Evolutionary conservation across 2,888 invertebrate genomes (phyloP).

Genomic region (Rotaria macrura): DNA sequence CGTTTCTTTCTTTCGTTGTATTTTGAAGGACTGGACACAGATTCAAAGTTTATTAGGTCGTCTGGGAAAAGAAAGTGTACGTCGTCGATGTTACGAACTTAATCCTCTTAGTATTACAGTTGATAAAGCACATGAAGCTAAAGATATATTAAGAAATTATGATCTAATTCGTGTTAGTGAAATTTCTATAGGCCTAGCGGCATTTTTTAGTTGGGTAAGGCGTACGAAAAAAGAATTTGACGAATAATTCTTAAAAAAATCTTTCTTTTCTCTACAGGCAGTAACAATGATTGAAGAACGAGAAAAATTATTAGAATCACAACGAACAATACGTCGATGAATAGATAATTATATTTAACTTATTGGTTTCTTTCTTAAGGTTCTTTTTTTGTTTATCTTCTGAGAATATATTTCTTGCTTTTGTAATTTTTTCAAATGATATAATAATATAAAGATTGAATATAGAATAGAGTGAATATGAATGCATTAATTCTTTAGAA

Average conservation of each 20-base stretch:
- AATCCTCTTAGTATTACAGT: background rate
- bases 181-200: background rate
- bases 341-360: background rate
- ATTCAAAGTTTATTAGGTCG: conserved; percentile 17
- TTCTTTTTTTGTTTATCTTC: background rate
- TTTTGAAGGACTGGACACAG: background rate
- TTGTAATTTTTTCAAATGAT: too few species aligned
- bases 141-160: conserved; percentile 16
- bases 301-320: conserved; percentile 7
- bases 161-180: conserved; percentile 13
- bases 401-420: background rate
- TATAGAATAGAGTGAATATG: too few species aligned
- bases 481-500: too few species aligned
- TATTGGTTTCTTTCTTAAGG: background rate
- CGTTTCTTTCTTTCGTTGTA: background rate
- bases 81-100: conserved; percentile 5
- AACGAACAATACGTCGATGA: background rate
- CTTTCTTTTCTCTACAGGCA: background rate
- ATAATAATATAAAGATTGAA: too few species aligned
- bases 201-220: conserved; percentile 11
- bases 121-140: conserved; percentile 13
- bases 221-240: too few species aligned
- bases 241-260: background rate
- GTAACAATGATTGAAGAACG: conserved; percentile 19
- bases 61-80: background rate